Percentiles rank a stretch among this genome's conserved stretches.
Evolutionary conservation across 2,888 invertebrate genomes (phyloP).

Genomic region (Leptarthrus brevirostris): DNA sequence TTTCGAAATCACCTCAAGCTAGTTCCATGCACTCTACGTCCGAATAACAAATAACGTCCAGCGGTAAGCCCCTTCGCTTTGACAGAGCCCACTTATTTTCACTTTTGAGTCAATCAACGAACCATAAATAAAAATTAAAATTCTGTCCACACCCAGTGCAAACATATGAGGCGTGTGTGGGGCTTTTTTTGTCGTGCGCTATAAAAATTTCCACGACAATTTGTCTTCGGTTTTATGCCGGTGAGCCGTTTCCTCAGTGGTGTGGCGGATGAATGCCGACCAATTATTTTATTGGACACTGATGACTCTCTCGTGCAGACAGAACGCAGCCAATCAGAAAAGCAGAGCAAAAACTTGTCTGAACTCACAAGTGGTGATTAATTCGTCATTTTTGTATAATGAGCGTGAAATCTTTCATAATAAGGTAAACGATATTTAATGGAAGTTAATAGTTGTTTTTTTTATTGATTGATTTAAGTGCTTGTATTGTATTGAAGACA

Average conservation of each 20-base stretch:
- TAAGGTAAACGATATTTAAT: no score
- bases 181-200: conserved; percentile 23
- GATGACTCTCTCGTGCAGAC: conserved; percentile 13
- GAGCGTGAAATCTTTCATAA: no score
- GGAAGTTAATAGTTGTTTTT: no score
- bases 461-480: no score
- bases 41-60: background rate
- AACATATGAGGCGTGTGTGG: conserved; percentile 30
- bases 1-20: conserved; percentile 8
- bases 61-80: conserved; percentile 26
- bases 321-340: conserved; percentile 8
- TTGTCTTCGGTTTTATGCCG: conserved; percentile 24
- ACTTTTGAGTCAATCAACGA: conserved; percentile 40
- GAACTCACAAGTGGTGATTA: no score
- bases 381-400: no score
- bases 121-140: conserved; percentile 45
- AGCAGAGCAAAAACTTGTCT: background rate
- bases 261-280: conserved; percentile 7
- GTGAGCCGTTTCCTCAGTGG: background rate
- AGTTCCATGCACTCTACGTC: background rate
- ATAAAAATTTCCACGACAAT: conserved; percentile 32
- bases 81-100: conserved; percentile 25
- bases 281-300: conserved; percentile 33
- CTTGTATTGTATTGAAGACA: no score
- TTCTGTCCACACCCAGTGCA: conserved; percentile 37